Base-by-base conservation (phyloP, 2,888 invertebrate genomes). In the Acanthoscelides obtectus region DNA sequence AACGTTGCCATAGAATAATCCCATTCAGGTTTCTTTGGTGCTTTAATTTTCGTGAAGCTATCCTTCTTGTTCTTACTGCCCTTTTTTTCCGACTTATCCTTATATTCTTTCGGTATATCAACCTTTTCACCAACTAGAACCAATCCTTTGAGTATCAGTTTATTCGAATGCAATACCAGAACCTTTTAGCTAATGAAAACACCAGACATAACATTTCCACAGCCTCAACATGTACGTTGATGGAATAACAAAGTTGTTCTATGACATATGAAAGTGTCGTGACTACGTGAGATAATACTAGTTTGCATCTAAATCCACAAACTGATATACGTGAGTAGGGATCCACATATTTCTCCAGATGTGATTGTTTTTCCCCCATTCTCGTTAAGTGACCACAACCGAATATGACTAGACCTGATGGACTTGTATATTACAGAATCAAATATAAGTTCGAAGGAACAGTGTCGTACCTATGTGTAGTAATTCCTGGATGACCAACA, bases 401-500 rank as follows among this genome's bases (percentile, higher is more conserved):
- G 97, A 94, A 84, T 98, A 97, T 75, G 98, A 87, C 82, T 99
- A 88, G 83, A 96, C 93, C 83, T 99, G 99, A 72, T 99, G 94
- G 83, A 98, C 96, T 25, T 99, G 89, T n/a, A 99, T 99, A 86
- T 99, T 98, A 2, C 99, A 99, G 69, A 98, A 98, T 70, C 84
- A 84, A 0, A 99, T 98, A 86, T 98, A 99, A 6, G 99, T 98
- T 84, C 99, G 99, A 86, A 98, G 95, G 78, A 98, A 95, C 21
- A 99, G 92, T 85, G 98, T 91, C 66, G 97, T 66, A 66, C 66
- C 97, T 79, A 97, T 94, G 84, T 98, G 97, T 75, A 99, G 87
- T 82, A 99, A 88, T 83, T 96, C 93, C 83, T 99, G 99, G 72
- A 99, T 94, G 83, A 98, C 96, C 25, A 99, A 89, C n/a, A 99